Percentiles rank a stretch among this genome's conserved stretches.
Evolutionary conservation across 37 sponge, comb jelly and placozoan genomes (phyloP).

Genomic region (Crambe crambe): DNA sequence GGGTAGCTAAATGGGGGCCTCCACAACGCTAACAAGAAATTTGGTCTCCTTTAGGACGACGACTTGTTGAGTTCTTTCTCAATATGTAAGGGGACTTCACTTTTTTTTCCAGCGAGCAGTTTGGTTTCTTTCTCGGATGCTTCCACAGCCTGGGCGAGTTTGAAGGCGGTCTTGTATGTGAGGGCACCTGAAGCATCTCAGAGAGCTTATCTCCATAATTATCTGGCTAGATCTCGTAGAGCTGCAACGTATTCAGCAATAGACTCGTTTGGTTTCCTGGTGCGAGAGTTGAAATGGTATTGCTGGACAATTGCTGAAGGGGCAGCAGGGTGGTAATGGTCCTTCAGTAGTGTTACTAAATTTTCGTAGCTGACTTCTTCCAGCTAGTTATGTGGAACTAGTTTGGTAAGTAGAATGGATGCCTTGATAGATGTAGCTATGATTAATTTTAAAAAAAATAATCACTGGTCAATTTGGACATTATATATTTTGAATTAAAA

Average conservation of each 20-base stretch:
- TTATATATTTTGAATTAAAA: too few species aligned
- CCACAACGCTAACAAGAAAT: slow-evolving; percentile 46
- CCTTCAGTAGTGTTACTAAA: slow-evolving; percentile 12
- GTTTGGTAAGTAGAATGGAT: slow-evolving; percentile 27
- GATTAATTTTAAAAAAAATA: too few species aligned
- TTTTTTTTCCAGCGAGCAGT: not conserved
- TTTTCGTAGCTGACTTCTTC: slow-evolving; percentile 7
- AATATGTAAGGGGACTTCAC: not conserved
- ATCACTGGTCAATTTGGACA: too few species aligned
- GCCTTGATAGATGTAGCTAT: too few species aligned
- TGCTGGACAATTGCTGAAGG: slow-evolving; percentile 44
- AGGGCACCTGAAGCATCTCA: slow-evolving; percentile 54
- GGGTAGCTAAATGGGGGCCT: slow-evolving; percentile 8
- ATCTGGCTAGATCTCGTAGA: slow-evolving; percentile 17
- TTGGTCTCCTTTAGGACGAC: not conserved
- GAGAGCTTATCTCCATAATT: slow-evolving; percentile 23
- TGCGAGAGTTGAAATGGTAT: slow-evolving; percentile 37
- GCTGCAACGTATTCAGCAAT: slow-evolving; percentile 28
- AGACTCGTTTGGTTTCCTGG: slow-evolving; percentile 13
- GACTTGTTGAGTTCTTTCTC: not conserved
- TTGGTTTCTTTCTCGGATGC: slow-evolving; percentile 28
- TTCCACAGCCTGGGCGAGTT: slow-evolving; percentile 36
- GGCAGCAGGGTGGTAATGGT: slow-evolving; percentile 17
- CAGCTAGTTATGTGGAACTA: not conserved
- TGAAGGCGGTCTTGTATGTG: slow-evolving; percentile 25